Percentiles rank a stretch among this genome's conserved stretches.
Evolutionary conservation across 2,113 vertebrate genomes (phyloP).

Genomic region (Tetrax tetrax): DNA sequence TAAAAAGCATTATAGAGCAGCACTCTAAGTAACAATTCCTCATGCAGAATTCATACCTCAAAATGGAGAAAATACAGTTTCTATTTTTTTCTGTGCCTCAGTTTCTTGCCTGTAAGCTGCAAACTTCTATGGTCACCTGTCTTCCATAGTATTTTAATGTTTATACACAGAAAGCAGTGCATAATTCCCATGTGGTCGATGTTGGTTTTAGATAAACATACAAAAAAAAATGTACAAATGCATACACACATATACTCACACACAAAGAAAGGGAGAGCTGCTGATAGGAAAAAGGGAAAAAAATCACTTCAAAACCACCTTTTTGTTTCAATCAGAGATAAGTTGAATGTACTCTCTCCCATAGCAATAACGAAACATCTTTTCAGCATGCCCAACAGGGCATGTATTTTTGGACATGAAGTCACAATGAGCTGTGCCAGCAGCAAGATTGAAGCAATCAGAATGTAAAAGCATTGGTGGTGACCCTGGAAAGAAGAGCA

Average conservation of each 20-base stretch:
- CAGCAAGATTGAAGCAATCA: background rate
- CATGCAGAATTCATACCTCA: background rate
- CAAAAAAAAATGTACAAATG: background rate
- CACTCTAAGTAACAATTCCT: background rate
- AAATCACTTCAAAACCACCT: background rate
- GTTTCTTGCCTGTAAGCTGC: background rate
- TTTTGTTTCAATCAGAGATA: background rate
- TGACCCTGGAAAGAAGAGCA: background rate
- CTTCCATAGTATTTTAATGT: background rate
- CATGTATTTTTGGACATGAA: constrained; percentile 12
- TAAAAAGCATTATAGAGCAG: background rate
- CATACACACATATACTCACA: background rate
- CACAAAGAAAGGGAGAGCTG: background rate
- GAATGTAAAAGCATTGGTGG: constrained; percentile 8
- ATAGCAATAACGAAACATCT: background rate
- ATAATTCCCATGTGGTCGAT: background rate
- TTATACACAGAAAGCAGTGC: background rate
- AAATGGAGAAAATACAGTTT: background rate
- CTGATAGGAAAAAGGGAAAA: background rate
- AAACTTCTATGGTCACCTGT: background rate
- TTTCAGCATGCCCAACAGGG: background rate
- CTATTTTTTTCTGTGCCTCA: background rate
- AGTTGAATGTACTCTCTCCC: background rate
- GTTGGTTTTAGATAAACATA: background rate
- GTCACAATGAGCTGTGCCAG: background rate